phyloP scores from a whole-genome alignment of 2,113 vertebrate species.

The Zosterops hypoxanthus region DNA sequence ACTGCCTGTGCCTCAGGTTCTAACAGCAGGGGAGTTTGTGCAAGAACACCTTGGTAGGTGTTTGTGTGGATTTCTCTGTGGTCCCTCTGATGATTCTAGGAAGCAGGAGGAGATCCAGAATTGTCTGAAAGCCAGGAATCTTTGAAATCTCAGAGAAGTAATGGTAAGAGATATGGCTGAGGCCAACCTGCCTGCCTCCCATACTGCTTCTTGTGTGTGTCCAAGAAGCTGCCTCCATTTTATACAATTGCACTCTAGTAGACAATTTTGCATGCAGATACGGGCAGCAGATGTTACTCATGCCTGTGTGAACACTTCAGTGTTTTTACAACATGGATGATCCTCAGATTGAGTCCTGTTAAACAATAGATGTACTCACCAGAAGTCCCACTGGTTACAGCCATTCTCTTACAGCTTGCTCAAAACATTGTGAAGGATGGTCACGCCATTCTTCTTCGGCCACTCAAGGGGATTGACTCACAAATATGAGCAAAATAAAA shows the following conservation, averaged over 20 bases:
- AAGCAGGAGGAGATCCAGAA: background rate
- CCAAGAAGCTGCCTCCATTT: constrained; percentile 46
- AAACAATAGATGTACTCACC: constrained; percentile 6
- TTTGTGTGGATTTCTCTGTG: background rate
- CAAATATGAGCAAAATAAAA: constrained; percentile 44
- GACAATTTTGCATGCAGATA: constrained; percentile 60
- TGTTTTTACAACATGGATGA: constrained; percentile 21
- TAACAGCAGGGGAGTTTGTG: background rate
- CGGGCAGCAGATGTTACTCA: constrained; percentile 59
- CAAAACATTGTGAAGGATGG: constrained; percentile 1
- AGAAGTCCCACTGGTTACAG: constrained; percentile 15
- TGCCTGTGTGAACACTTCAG: constrained; percentile 43
- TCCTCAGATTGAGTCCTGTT: background rate
- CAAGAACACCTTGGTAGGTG: background rate
- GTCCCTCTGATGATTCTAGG: background rate
- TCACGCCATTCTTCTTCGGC: background rate
- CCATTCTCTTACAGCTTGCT: background rate
- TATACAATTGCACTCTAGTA: constrained; percentile 31
- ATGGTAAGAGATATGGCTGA: background rate
- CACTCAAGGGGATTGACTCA: constrained; percentile 8
- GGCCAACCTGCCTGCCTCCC: background rate
- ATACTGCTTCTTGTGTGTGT: background rate
- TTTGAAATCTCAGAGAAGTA: background rate
- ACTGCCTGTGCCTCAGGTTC: background rate
- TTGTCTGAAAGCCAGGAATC: background rate